Conservation (phyloP, 2,797 vertebrate species). For the Melanotaenia trifasciata region DNA sequence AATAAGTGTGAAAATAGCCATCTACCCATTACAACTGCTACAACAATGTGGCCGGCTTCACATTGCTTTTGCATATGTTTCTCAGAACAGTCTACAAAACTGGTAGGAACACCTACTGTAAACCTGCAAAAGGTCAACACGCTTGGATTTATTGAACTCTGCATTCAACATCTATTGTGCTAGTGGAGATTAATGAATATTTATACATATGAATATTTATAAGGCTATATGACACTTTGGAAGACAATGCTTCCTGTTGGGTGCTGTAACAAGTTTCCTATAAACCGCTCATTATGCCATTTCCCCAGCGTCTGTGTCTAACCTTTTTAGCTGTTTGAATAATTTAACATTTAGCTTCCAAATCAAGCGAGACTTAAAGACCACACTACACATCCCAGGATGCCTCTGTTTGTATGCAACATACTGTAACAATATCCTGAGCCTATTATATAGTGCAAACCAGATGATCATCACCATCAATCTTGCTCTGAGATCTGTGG, state of each 20-base stretch:
- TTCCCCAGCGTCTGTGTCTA: slow-evolving; percentile 66
- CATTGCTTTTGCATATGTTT: slow-evolving; percentile 71
- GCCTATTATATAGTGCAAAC: slow-evolving; percentile 32
- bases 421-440: slow-evolving; percentile 23
- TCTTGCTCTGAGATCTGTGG: background rate
- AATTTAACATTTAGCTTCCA: slow-evolving; percentile 77
- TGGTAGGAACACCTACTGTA: slow-evolving; percentile 57
- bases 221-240: slow-evolving; percentile 80
- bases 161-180: slow-evolving; percentile 66
- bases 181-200: slow-evolving; percentile 77
- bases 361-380: slow-evolving; percentile 69
- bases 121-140: slow-evolving; percentile 75
- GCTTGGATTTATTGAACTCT: slow-evolving; percentile 71
- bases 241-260: slow-evolving; percentile 78
- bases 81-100: slow-evolving; percentile 55
- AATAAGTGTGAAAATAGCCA: slow-evolving; percentile 66
- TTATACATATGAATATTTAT: slow-evolving; percentile 80
- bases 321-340: slow-evolving; percentile 77
- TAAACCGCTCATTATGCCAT: slow-evolving; percentile 73
- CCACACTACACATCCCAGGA: slow-evolving; percentile 48
- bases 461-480: slow-evolving; percentile 45
- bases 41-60: slow-evolving; percentile 53
- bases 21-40: slow-evolving; percentile 51
- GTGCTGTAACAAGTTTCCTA: slow-evolving; percentile 70
- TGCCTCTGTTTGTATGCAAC: slow-evolving; percentile 33